These are phyloP conservation scores for Oasisia sp. DNA, from an alignment of 2,888 invertebrate species.

Conservation along the genomic window DNA sequence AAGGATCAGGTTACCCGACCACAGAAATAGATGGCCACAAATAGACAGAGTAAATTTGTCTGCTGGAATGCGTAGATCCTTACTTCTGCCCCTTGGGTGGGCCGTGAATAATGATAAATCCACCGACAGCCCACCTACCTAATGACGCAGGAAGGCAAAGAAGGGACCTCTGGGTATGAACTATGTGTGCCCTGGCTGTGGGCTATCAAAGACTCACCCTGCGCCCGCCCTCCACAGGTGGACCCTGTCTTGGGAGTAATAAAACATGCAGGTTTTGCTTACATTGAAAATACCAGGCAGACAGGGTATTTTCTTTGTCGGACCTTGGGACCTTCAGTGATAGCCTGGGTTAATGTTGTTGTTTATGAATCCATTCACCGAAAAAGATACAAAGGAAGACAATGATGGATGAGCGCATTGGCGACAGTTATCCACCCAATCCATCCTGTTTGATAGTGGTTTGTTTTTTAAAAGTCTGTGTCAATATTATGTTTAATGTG, in stretches of 20 bases:
- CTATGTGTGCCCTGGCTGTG: background rate
- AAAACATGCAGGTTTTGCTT: conserved; percentile 17
- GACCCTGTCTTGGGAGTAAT: background rate
- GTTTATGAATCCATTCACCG: background rate
- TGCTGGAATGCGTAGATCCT: background rate
- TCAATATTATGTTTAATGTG: conserved; percentile 7
- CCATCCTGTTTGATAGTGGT: background rate
- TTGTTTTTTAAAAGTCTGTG: conserved; percentile 7
- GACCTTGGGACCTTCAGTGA: background rate
- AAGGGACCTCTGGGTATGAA: background rate
- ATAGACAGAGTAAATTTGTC: background rate
- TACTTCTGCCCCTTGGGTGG: background rate
- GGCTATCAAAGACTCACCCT: background rate
- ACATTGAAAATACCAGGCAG: background rate
- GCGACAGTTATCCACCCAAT: background rate
- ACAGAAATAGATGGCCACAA: background rate
- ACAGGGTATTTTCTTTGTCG: background rate
- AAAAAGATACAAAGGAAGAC: background rate
- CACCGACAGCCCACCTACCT: background rate
- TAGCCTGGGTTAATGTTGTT: background rate
- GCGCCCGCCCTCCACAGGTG: background rate
- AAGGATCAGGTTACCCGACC: background rate
- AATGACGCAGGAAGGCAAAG: background rate
- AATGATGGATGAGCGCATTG: background rate
- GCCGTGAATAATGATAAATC: background rate